Base-by-base conservation (phyloP, 1,140 invertebrate genomes). In the Drosophila truncata region DNA sequence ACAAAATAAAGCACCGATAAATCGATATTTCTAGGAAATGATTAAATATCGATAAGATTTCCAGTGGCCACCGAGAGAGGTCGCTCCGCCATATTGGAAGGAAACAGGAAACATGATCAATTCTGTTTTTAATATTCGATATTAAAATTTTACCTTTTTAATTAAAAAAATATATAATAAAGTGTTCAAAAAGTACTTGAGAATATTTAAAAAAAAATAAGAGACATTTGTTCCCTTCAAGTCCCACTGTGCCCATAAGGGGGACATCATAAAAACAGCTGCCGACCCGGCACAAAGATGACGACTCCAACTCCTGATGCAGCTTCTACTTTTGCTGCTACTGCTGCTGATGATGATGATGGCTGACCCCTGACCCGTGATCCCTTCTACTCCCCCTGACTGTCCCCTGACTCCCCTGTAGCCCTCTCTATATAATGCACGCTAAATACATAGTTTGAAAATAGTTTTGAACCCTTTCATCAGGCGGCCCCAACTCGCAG, bases 401-500 rank as follows among this genome's bases (percentile, higher is more conserved):
- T n/a, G n/a, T n/a, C 13, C 8, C 18, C 35, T 23, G 3, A 20
- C 50, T 14, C 20, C 14, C 18, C 49, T 33, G 1, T 11, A 13
- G 11, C 49, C 0, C 27, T n/a, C 65, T 58, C 65, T 16, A 80
- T 62, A 88, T 78, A 88, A 88, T 83, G 78, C 85, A 78, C 84
- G 84, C 80, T 88, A 90, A 88, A 88, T 88, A 88, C 85, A 88
- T 90, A 88, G 84, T 88, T 88, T 71, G 80, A 84, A 88, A 88
- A 88, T 88, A 88, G 85, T 90, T 88, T 82, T 81, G 85, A 88
- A 88, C 84, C 84, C 84, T 90, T 88, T 88, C 84, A 88, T 88
- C 84, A 84, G 46, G 54, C 75, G 58, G 29, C 42, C 69, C 47
- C 82, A 46, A 18, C 70, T 44, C 49, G 62, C 49, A 46, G 50